A percentile compares a stretch with the other conserved stretches of the same genome.
phyloP scores from a whole-genome alignment of 2,797 vertebrate species.

The Xiphorhynchus erythropygius region DNA sequence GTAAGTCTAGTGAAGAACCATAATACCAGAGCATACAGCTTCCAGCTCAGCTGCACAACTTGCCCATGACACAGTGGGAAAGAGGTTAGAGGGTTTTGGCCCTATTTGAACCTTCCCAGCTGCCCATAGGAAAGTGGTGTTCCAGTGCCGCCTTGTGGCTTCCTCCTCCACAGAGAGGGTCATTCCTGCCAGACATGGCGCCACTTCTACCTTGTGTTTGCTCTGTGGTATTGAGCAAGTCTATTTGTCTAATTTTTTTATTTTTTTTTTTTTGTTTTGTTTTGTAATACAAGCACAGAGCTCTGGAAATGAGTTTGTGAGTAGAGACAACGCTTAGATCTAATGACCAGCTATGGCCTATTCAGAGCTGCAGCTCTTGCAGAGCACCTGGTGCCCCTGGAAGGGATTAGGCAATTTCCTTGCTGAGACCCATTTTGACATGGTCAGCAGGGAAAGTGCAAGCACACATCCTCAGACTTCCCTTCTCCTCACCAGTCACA shows the following conservation, averaged over 20 bases:
- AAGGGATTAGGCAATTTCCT: no score
- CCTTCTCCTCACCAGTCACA: not conserved
- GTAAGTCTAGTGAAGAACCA: not conserved
- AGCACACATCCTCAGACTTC: not conserved
- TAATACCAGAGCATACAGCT: not conserved
- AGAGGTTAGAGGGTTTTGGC: not conserved
- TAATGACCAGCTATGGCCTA: not conserved
- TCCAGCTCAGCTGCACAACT: not conserved
- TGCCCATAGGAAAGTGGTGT: not conserved
- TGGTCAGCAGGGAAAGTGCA: not conserved
- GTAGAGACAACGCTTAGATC: not conserved
- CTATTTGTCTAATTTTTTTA: not conserved
- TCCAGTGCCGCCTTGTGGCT: not conserved
- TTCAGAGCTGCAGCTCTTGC: not conserved
- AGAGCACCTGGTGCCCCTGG: not conserved
- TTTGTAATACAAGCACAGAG: not conserved
- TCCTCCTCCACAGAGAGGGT: not conserved
- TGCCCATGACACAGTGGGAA: not conserved
- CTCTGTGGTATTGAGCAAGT: not conserved
- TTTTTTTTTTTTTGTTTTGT: no score
- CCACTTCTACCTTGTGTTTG: not conserved
- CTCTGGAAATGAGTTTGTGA: not conserved
- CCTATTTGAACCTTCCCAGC: not conserved
- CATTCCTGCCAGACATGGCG: not conserved
- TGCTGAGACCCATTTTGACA: rapidly evolving